Evolutionary conservation across 2,888 invertebrate genomes (phyloP).

Genomic region (Periphyllus acericola): DNA sequence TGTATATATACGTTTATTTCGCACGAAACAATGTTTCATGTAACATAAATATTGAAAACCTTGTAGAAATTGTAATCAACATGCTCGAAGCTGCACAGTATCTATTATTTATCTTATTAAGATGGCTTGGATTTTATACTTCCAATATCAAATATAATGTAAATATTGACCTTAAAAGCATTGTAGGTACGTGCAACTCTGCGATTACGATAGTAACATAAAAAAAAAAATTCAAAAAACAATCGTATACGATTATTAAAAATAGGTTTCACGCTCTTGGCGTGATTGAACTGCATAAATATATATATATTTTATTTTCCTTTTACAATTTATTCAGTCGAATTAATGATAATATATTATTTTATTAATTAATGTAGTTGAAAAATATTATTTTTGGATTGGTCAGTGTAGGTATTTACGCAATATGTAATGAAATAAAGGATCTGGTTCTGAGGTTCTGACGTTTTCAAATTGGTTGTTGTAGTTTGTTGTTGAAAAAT

Average conservation of each 20-base stretch:
- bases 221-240: neutral
- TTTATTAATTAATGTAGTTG: neutral
- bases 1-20: neutral
- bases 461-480: too few species aligned
- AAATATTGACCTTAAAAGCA: constrained; percentile 6
- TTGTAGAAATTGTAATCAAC: neutral
- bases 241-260: neutral
- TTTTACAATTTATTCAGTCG: neutral
- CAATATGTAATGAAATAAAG: too few species aligned
- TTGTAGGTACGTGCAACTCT: neutral
- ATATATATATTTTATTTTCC: neutral
- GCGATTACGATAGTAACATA: neutral
- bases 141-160: constrained; percentile 38
- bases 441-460: too few species aligned
- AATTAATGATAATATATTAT: neutral
- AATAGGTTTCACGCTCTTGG: neutral
- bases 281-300: neutral
- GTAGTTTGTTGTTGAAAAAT: too few species aligned
- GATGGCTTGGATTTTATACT: constrained; percentile 15
- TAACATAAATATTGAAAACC: neutral
- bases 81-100: neutral
- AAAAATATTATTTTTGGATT: neutral
- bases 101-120: constrained; percentile 15
- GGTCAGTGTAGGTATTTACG: too few species aligned
- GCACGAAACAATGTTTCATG: neutral